These are phyloP conservation scores for Caenorhabditis elegans DNA, from an alignment of 1,140 invertebrate species.

Conservation along the genomic window DNA sequence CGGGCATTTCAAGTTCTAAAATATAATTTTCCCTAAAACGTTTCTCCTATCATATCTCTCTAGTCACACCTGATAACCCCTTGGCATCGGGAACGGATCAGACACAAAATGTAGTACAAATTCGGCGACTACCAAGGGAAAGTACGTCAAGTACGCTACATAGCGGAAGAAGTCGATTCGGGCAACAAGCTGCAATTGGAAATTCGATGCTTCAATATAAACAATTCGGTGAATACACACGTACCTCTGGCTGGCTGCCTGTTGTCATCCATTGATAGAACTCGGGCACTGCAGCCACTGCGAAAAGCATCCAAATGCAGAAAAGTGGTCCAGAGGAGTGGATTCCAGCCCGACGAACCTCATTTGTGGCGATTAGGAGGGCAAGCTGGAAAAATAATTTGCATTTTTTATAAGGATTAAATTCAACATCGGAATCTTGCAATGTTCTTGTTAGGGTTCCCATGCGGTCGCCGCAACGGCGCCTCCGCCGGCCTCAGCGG, in stretches of 20 bases:
- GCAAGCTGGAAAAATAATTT: conserved; percentile 17
- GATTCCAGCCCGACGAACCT: conserved; percentile 42
- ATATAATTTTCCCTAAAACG: background rate
- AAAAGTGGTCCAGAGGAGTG: conserved; percentile 45
- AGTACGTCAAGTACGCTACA: conserved; percentile 46
- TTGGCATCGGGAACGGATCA: conserved; percentile 43
- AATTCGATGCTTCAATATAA: conserved; percentile 25
- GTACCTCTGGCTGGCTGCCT: conserved; percentile 41
- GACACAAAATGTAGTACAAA: conserved; percentile 46
- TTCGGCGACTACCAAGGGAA: conserved; percentile 41
- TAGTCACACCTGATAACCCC: background rate
- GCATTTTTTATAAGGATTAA: no score
- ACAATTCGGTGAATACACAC: background rate
- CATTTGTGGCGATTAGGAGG: conserved; percentile 37
- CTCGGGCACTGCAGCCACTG: conserved; percentile 40
- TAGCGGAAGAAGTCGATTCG: conserved; percentile 45
- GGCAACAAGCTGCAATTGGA: conserved; percentile 35
- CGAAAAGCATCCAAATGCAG: conserved; percentile 48
- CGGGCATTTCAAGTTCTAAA: conserved; percentile 39
- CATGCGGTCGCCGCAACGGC: no score
- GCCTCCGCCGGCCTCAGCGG: no score
- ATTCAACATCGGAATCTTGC: no score
- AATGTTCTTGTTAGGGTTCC: no score
- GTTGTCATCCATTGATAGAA: conserved; percentile 51
- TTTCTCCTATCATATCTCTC: background rate